Percentiles rank a stretch among this genome's conserved stretches.
Conservation (phyloP, 2,888 invertebrate genomes). For the Yponomeuta evonymella region DNA sequence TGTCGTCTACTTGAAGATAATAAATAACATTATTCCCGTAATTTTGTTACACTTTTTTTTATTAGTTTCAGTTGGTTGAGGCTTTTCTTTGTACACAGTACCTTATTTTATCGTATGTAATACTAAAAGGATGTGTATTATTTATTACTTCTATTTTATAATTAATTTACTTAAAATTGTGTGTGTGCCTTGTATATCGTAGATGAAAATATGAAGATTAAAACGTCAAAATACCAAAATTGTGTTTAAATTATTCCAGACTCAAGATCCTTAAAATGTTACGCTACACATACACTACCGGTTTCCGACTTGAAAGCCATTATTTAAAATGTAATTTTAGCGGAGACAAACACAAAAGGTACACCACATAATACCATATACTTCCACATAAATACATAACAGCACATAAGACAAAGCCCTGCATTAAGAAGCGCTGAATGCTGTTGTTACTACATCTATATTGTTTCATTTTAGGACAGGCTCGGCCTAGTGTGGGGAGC, state of each 20-base stretch:
- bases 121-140: constrained; percentile 61
- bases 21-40: constrained; percentile 34
- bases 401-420: too few relatives aligned
- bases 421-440: too few relatives aligned
- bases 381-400: too few relatives aligned
- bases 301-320: too few relatives aligned
- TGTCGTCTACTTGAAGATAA: neutral
- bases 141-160: constrained; percentile 67
- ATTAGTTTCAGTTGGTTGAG: constrained; percentile 23
- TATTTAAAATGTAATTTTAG: too few relatives aligned
- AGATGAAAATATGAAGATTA: constrained; percentile 79
- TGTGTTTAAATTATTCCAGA: constrained; percentile 31
- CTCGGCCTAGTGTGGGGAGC: too few relatives aligned
- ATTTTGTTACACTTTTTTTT: neutral
- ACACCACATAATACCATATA: too few relatives aligned
- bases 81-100: constrained; percentile 27
- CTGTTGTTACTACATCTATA: too few relatives aligned
- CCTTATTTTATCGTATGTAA: constrained; percentile 51
- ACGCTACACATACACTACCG: too few relatives aligned
- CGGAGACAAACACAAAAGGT: too few relatives aligned
- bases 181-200: constrained; percentile 84
- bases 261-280: too few relatives aligned
- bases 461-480: too few relatives aligned
- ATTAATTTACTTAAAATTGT: constrained; percentile 76
- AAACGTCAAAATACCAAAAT: constrained; percentile 73